These are phyloP conservation scores for Engraulis encrasicolus DNA, from an alignment of 2,113 vertebrate species.

Conservation along the genomic window DNA sequence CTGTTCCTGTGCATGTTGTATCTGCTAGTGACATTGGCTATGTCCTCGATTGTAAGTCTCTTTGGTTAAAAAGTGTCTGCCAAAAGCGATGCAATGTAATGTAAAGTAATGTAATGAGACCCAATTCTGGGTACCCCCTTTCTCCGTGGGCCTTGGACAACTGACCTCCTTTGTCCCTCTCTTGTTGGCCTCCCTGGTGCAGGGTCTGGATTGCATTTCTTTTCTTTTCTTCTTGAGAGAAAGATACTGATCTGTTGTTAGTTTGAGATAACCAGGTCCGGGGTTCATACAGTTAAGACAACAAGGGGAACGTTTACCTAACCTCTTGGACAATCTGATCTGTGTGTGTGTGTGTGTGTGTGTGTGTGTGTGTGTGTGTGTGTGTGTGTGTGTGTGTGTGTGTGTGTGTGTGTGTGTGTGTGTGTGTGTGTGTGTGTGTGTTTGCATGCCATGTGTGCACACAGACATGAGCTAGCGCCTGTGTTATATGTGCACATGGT, in stretches of 20 bases:
- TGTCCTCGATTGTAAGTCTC: too few relatives aligned
- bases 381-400: constrained; percentile 30
- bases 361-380: constrained; percentile 16
- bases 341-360: not conserved
- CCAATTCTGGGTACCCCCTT: too few relatives aligned
- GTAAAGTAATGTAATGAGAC: too few relatives aligned
- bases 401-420: not conserved
- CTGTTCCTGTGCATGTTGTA: too few relatives aligned
- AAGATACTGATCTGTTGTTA: constrained; percentile 6
- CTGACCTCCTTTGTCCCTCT: too few relatives aligned
- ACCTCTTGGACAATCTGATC: not conserved
- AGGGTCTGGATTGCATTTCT: not conserved
- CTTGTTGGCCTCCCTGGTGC: too few relatives aligned
- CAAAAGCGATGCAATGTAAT: too few relatives aligned
- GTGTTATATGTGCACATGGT: not conserved
- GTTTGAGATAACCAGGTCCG: not conserved
- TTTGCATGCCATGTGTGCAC: not conserved
- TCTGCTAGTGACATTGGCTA: too few relatives aligned
- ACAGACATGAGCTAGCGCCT: not conserved
- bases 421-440: not conserved
- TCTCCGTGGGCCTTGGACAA: too few relatives aligned
- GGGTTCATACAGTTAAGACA: constrained; percentile 8
- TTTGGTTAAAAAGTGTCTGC: too few relatives aligned
- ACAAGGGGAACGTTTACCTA: not conserved
- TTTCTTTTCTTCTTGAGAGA: too few relatives aligned